Evolutionary conservation across 2,113 vertebrate species (phyloP).

Genomic region (Oncorhynchus masou): DNA sequence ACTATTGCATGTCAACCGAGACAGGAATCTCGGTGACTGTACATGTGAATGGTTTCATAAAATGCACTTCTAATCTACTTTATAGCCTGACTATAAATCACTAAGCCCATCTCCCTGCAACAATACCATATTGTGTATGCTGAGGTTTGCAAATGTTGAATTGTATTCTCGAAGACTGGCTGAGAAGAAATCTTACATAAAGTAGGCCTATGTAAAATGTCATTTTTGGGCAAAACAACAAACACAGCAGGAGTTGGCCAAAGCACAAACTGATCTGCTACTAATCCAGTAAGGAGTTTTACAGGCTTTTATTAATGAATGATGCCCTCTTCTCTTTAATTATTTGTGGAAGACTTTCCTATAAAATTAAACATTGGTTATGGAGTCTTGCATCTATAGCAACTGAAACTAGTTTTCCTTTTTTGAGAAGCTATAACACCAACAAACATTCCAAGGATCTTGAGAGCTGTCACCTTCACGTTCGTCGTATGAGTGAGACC

Average conservation of each 20-base stretch:
- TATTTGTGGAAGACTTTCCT: neutral
- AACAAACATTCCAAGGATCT: too few species aligned
- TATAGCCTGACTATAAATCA: constrained; percentile 40
- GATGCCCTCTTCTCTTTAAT: neutral
- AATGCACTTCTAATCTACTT: constrained; percentile 52
- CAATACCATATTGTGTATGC: neutral
- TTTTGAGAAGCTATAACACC: neutral
- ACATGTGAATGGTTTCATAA: constrained; percentile 42
- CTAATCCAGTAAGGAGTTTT: neutral
- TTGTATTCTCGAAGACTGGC: neutral
- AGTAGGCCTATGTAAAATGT: neutral
- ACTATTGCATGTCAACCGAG: constrained; percentile 52
- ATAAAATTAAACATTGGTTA: neutral
- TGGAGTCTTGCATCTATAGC: neutral
- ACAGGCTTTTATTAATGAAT: neutral
- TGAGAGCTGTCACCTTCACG: too few species aligned
- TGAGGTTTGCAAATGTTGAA: neutral
- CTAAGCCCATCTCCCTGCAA: constrained; percentile 2
- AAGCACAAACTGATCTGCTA: too few species aligned
- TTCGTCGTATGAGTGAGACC: too few species aligned
- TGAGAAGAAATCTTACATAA: neutral
- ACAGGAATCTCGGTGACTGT: constrained; percentile 34
- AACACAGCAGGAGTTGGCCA: too few species aligned
- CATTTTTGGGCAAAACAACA: neutral
- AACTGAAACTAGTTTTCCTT: neutral